Evolutionary conservation across 2,797 vertebrate species (phyloP), one percentile per base, ranked within the genome.

Genomic region (Todus mexicanus): DNA sequence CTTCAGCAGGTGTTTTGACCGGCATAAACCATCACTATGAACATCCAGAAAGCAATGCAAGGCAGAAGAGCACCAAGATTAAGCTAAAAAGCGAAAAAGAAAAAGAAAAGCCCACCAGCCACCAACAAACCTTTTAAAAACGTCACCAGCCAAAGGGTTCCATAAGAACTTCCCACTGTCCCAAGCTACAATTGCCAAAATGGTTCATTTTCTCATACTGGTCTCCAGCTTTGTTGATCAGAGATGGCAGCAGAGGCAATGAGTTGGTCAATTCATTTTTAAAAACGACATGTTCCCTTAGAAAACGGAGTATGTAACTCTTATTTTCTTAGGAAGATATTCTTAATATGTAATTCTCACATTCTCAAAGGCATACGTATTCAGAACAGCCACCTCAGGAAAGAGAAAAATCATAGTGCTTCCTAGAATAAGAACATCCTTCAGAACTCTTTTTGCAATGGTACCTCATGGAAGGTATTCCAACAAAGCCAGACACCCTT

Each of bases 311-410:
- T 8, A 61, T 3, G 23, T 8, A 48, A 51, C 31, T 31, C 29
- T 35, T 26, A 23, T 2, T 19, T 35, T 45, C 40, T 50, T 51
- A 35, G 37, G 57, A 88, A 18, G 17, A 59, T 25, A 12, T 35
- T 84, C 29, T 47, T 31, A 66, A 23, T 7, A 47, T 12, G 12
- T 11, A 76, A 48, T 21, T 50, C 57, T 53, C 37, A 37, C 4
- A 2, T 50, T 84, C 75, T 89, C 5, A 26, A 60, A 82, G 40
- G 40, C 0, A 0, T 5, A 53, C 0, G 4, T 17, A 8, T 23
- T 40, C n/a, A 60, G 57, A 40, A 61, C 6, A 72, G 26, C 23
- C 12, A 15, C 4, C 38, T 50, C 10, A 8, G 48, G 40, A 10
- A 82, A 84, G n/a, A 84, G 22, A 77, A 85, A 56, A 80, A 40